Conservation (phyloP, 2,113 vertebrate genomes). For the Hyla sarda region DNA sequence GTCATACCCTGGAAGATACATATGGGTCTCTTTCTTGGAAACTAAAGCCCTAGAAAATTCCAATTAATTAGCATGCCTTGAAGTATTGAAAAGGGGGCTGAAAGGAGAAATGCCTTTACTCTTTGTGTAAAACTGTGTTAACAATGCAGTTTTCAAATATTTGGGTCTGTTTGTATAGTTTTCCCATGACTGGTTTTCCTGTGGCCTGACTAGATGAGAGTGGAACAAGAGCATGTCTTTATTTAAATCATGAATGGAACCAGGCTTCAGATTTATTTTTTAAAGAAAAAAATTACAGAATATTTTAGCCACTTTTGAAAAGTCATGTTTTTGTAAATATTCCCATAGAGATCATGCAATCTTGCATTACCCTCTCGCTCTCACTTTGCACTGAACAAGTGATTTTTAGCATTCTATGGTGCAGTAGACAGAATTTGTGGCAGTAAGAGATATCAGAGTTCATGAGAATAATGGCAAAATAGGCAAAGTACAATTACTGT, state of each 20-base stretch:
- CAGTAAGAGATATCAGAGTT: neutral
- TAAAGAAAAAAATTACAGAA: constrained; percentile 56
- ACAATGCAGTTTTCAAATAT: constrained; percentile 72
- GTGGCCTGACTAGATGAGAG: constrained; percentile 60
- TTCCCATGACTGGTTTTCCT: constrained; percentile 71
- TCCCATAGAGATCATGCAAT: neutral
- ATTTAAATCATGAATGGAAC: constrained; percentile 58
- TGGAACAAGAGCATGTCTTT: constrained; percentile 64
- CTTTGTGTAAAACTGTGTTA: constrained; percentile 62
- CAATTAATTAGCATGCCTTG: constrained; percentile 72
- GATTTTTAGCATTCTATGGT: neutral
- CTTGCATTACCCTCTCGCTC: neutral
- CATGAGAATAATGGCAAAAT: neutral
- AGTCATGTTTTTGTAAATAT: neutral
- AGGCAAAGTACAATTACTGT: neutral
- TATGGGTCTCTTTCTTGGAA: constrained; percentile 63
- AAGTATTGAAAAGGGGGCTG: constrained; percentile 70
- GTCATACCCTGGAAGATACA: constrained; percentile 62
- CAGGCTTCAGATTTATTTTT: constrained; percentile 59
- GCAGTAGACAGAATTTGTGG: neutral
- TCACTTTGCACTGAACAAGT: neutral
- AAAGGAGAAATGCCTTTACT: constrained; percentile 69
- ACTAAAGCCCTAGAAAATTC: constrained; percentile 72
- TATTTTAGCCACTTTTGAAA: neutral
- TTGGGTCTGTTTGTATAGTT: constrained; percentile 72